phyloP scores from a whole-genome alignment of 2,797 vertebrate species.

The Neoniphon sammara region DNA sequence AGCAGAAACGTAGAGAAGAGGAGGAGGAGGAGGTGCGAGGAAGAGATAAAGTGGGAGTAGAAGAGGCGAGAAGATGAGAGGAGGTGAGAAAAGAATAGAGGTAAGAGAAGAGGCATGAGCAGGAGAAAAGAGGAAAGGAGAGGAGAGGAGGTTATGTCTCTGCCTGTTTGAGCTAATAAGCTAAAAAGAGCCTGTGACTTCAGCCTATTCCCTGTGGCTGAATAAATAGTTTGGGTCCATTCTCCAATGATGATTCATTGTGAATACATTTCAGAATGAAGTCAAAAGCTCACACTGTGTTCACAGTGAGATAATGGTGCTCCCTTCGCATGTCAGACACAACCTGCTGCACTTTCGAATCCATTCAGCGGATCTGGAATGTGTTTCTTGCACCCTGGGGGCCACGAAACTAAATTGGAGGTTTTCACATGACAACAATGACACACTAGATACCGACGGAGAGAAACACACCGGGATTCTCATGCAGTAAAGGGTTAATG shows the following conservation, averaged over 20 bases:
- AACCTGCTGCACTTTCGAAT: neutral
- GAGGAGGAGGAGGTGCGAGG: neutral
- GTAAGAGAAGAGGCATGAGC: no score
- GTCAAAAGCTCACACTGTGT: constrained; percentile 7
- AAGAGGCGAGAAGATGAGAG: constrained; percentile 24
- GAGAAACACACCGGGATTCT: constrained; percentile 57
- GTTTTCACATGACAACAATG: constrained; percentile 51
- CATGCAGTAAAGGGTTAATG: constrained; percentile 64
- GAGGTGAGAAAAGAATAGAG: constrained; percentile 6
- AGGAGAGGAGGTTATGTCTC: constrained; percentile 4
- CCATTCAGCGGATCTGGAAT: neutral
- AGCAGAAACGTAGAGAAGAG: constrained; percentile 27
- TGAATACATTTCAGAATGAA: no score
- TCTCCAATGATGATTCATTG: neutral
- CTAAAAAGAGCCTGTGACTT: neutral
- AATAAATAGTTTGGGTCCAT: neutral
- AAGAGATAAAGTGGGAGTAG: constrained; percentile 16
- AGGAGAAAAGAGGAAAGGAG: constrained; percentile 2
- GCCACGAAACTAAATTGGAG: constrained; percentile 26
- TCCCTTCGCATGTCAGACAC: no score
- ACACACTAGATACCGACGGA: constrained; percentile 45
- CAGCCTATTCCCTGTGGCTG: neutral
- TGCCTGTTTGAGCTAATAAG: neutral
- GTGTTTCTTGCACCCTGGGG: constrained; percentile 20
- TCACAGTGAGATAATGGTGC: no score